Base-by-base conservation (phyloP, 1,140 invertebrate species). In the Leptoteleia sp. region DNA sequence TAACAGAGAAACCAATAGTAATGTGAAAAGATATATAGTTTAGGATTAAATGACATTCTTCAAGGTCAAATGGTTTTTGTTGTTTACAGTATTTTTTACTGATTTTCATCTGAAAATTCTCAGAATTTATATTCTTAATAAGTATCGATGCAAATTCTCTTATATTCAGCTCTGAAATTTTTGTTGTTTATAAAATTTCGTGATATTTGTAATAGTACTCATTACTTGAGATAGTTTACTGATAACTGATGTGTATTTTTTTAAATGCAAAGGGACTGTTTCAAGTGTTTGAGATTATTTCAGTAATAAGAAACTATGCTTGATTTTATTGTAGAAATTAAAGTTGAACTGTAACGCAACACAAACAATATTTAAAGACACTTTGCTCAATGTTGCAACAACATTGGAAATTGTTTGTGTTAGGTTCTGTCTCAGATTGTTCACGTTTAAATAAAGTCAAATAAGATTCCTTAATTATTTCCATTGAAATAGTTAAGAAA, bases 281-380 rank as follows among this genome's bases (percentile, higher is more conserved):
- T 1, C n/a, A 29, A 13, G 16, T 55, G 12, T 40, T 43, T 19
- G 15, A 33, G 48, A 45, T 55, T 4, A 17, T 13, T 55, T 35
- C 9, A 8, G 3, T 4, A 55, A 57, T 57, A 40, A 48, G 33
- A 48, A 57, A 48, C 48, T 13, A 19, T 11, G 22, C 42, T 19
- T 57, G 40, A 68, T 68, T 68, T 57, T 33, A 42, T 48, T 40
- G 29, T 40, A 27, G 48, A 57, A 68, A 52, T 68, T 68, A 50
- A 68, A 68, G 35, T 57, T 55, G 64, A 55, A 29, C 16, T 25
- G 13, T 19, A 25, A 29, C 62, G 16, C n/a, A 9, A 17, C 7
- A 16, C 47, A 65, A 52, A 65, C 47, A 65, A 50, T 50, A 8
- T 38, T 37, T 17, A 8, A 8, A 42, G 17, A 5, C 38, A 52